These are phyloP conservation scores for Nomada fabriciana DNA, from an alignment of 2,888 invertebrate species.

Conservation along the genomic window DNA sequence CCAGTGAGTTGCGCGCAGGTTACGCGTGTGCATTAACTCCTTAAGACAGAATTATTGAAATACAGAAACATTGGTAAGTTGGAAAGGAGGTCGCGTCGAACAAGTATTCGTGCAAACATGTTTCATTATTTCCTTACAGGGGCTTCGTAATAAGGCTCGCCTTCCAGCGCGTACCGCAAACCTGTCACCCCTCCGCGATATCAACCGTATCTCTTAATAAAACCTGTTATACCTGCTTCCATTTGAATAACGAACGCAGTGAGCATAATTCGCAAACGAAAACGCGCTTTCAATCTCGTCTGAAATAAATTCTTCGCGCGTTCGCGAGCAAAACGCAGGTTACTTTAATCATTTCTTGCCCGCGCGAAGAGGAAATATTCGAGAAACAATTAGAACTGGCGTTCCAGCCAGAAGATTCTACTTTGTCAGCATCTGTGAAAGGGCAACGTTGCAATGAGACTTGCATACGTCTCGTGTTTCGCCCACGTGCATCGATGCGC, in stretches of 20 bases:
- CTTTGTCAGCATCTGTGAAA: conserved; percentile 32
- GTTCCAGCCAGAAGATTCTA: conserved; percentile 5
- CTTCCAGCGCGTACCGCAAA: neutral
- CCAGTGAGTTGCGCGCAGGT: too few relatives aligned
- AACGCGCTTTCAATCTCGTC: neutral
- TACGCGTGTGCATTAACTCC: too few relatives aligned
- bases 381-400: neutral
- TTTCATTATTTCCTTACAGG: conserved; percentile 21
- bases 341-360: too few relatives aligned
- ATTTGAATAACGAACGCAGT: neutral
- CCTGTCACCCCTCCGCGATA: neutral
- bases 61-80: neutral
- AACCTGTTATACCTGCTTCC: conserved; percentile 14
- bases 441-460: conserved; percentile 39
- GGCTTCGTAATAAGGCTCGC: neutral
- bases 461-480: conserved; percentile 44
- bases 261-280: neutral
- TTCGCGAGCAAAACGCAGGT: too few relatives aligned
- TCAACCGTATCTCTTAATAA: conserved; percentile 5
- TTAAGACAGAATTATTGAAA: conserved; percentile 13
- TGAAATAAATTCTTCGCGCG: neutral
- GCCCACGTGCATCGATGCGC: conserved; percentile 65
- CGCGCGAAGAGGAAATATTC: neutral
- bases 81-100: conserved; percentile 1
- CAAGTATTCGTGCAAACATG: neutral